phyloP scores from a whole-genome alignment of 1,140 invertebrate genomes.

The Hylaeus volcanicus region DNA sequence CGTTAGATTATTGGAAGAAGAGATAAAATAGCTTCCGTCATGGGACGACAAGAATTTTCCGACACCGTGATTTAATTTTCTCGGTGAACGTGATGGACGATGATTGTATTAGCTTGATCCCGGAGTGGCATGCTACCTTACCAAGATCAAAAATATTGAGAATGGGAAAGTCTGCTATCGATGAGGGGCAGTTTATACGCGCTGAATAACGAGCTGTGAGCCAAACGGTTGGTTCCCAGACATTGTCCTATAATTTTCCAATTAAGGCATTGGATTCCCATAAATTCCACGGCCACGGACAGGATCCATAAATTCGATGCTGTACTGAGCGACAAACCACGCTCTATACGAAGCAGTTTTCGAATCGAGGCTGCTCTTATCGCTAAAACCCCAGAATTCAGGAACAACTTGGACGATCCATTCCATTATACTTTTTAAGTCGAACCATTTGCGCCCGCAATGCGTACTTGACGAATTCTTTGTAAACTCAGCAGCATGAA shows the following conservation, averaged over 20 bases:
- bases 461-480: background rate
- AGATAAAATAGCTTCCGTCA: background rate
- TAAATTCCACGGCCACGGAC: constrained; percentile 65
- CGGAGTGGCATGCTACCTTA: background rate
- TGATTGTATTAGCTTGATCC: background rate
- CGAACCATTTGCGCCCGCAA: too few relatives aligned
- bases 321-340: constrained; percentile 69
- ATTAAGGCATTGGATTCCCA: constrained; percentile 75
- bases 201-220: constrained; percentile 53
- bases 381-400: constrained; percentile 23
- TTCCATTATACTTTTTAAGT: background rate
- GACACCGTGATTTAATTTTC: background rate
- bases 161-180: constrained; percentile 6
- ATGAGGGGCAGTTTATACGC: constrained; percentile 52
- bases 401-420: background rate
- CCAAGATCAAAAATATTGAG: constrained; percentile 38
- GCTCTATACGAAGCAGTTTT: constrained; percentile 65
- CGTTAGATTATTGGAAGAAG: too few relatives aligned
- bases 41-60: background rate
- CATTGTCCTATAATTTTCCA: constrained; percentile 76
- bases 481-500: background rate
- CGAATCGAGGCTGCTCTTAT: constrained; percentile 61
- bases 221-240: constrained; percentile 46
- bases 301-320: constrained; percentile 72
- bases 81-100: too few relatives aligned